Conservation (phyloP, 2,113 vertebrate genomes). For the Paedocypris sp. region DNA sequence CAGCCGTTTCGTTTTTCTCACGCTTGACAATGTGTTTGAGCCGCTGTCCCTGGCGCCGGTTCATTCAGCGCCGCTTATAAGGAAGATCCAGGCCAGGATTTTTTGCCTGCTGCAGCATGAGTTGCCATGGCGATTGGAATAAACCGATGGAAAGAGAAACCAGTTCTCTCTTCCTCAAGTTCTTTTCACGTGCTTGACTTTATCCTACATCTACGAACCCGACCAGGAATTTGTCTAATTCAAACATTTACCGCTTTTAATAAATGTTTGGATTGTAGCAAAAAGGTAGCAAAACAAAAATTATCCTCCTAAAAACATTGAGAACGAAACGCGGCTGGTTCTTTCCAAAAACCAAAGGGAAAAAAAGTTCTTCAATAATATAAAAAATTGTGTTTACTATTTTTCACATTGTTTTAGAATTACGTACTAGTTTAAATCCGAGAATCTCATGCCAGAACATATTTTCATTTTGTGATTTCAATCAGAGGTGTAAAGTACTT, state of each 20-base stretch:
- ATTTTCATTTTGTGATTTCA: too few relatives aligned
- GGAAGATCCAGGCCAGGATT: neutral
- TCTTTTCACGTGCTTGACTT: neutral
- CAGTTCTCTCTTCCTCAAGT: neutral
- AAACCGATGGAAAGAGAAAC: constrained; percentile 2
- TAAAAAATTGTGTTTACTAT: too few relatives aligned
- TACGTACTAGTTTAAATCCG: too few relatives aligned
- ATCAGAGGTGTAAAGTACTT: too few relatives aligned
- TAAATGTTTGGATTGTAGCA: too few relatives aligned
- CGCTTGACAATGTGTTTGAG: constrained; percentile 12
- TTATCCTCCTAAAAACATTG: too few relatives aligned
- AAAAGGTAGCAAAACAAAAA: too few relatives aligned
- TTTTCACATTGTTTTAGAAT: too few relatives aligned
- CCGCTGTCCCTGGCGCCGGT: neutral
- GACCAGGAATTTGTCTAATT: neutral
- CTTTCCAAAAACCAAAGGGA: too few relatives aligned
- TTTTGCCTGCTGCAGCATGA: neutral
- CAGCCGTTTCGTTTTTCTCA: constrained; percentile 2
- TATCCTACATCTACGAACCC: constrained; percentile 4
- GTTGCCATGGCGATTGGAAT: neutral
- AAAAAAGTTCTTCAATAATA: too few relatives aligned
- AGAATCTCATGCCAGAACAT: too few relatives aligned
- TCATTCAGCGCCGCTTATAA: neutral
- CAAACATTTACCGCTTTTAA: neutral
- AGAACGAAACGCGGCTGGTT: too few relatives aligned